phyloP scores from a whole-genome alignment of 2,888 invertebrate genomes.

The Drosophila emarginata region DNA sequence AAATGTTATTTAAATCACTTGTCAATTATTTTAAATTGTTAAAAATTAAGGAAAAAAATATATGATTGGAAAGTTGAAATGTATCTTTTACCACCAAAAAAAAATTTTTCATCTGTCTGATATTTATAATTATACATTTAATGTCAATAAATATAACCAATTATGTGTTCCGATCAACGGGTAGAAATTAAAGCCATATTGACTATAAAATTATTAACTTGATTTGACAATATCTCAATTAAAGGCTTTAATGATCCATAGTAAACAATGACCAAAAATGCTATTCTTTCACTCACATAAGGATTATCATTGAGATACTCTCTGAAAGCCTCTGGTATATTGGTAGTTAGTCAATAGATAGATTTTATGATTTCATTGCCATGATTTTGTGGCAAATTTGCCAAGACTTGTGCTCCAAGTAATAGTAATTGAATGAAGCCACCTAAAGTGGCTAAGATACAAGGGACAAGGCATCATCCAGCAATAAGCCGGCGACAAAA shows the following conservation, averaged over 20 bases:
- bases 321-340: background rate
- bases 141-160: too few relatives aligned
- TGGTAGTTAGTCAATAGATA: constrained; percentile 13
- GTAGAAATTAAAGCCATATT: background rate
- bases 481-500: constrained; percentile 19
- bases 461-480: constrained; percentile 3
- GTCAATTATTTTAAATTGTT: too few relatives aligned
- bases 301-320: background rate
- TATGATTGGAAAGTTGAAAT: too few relatives aligned
- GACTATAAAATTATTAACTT: background rate
- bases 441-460: constrained; percentile 17
- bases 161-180: too few relatives aligned
- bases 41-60: too few relatives aligned
- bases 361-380: constrained; percentile 7
- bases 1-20: too few relatives aligned
- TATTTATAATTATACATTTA: too few relatives aligned
- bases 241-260: background rate
- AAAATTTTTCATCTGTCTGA: too few relatives aligned
- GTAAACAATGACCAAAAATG: background rate
- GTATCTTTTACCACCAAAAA: too few relatives aligned
- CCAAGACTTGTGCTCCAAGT: constrained; percentile 13
- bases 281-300: background rate
- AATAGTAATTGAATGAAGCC: constrained; percentile 36
- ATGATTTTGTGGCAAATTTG: constrained; percentile 9
- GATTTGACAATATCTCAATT: background rate